A percentile compares a stretch with the other conserved stretches of the same genome.
These are phyloP conservation scores for Drosophila rubida DNA, from an alignment of 2,888 invertebrate genomes.

Conservation along the genomic window DNA sequence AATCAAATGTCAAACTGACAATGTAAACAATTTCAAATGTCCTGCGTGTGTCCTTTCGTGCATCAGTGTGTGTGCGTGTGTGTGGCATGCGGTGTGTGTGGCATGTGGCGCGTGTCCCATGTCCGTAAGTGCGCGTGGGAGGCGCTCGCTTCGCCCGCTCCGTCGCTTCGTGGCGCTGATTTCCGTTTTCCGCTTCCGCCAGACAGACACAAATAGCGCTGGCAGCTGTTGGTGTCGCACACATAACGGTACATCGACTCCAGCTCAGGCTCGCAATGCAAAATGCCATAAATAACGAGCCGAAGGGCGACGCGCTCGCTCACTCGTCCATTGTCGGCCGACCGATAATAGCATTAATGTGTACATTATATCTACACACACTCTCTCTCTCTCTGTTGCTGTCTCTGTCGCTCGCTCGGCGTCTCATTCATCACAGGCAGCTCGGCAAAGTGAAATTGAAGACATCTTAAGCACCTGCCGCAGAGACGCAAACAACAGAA, in stretches of 20 bases:
- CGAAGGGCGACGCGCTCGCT: not conserved
- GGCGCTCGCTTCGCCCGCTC: not conserved
- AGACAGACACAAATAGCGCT: conserved; percentile 10
- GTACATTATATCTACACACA: conserved; percentile 11
- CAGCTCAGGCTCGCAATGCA: conserved; percentile 37
- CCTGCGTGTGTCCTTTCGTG: conserved; percentile 4
- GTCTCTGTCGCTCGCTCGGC: not conserved
- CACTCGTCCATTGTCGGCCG: conserved; percentile 34
- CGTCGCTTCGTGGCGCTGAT: conserved; percentile 49
- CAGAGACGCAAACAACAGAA: not conserved
- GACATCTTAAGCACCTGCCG: not conserved
- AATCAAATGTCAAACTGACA: conserved; percentile 76
- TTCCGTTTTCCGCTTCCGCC: conserved; percentile 51
- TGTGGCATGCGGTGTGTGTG: not conserved
- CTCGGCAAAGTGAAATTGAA: conserved; percentile 2
- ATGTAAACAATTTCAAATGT: conserved; percentile 73
- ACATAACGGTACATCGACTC: conserved; percentile 30
- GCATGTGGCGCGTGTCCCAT: conserved; percentile 23
- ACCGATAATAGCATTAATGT: conserved; percentile 46
- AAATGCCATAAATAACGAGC: conserved; percentile 62
- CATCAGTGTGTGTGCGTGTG: conserved; percentile 9
- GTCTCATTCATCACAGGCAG: conserved; percentile 6
- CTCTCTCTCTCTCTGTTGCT: not conserved
- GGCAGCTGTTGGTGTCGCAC: conserved; percentile 45
- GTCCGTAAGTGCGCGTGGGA: not conserved